These are phyloP conservation scores for Myrmophylax atrothorax DNA, from an alignment of 2,113 vertebrate genomes.

Conservation along the genomic window DNA sequence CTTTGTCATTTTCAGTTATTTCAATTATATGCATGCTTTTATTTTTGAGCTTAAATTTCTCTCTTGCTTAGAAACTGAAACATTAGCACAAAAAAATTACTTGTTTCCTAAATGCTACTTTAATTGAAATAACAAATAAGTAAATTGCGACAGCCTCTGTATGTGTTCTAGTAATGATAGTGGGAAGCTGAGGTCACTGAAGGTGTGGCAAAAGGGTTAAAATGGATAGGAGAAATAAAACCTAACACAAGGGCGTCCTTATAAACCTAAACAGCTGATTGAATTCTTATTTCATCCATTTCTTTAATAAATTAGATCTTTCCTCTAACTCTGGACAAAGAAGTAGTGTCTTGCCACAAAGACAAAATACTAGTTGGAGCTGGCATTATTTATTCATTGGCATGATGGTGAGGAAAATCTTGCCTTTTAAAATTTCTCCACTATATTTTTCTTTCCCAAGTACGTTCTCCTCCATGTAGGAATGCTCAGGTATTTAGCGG, in stretches of 20 bases:
- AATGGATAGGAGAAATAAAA: not conserved
- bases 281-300: not conserved
- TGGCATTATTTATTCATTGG: not conserved
- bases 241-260: not conserved
- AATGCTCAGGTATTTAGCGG: not conserved
- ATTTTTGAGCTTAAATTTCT: not conserved
- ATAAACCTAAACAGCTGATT: not conserved
- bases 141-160: not conserved
- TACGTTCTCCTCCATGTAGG: not conserved
- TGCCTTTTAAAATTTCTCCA: not conserved
- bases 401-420: not conserved
- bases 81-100: not conserved
- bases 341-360: not conserved
- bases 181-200: not conserved
- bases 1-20: not conserved
- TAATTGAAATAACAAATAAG: not conserved
- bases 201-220: not conserved
- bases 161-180: not conserved
- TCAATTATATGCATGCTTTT: not conserved
- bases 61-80: not conserved
- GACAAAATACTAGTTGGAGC: not conserved
- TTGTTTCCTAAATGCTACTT: not conserved
- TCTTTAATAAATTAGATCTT: not conserved
- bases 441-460: not conserved
- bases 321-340: not conserved